Percentiles rank a stretch among this genome's conserved stretches.
phyloP scores from a whole-genome alignment of 1,140 invertebrate species.

The Cephus cinctus region DNA sequence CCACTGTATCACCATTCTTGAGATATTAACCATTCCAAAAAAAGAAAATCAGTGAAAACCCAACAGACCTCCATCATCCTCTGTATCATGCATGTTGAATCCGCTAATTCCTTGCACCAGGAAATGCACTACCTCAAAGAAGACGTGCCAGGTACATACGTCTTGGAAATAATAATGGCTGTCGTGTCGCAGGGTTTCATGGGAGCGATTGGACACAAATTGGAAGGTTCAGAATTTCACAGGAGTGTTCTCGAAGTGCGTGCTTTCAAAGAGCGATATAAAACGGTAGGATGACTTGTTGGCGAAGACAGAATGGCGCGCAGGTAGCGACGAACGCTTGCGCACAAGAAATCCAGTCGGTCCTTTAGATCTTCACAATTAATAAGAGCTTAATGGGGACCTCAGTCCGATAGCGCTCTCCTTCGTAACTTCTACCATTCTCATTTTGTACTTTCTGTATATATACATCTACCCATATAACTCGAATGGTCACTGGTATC shows the following conservation, averaged over 20 bases:
- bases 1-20: constrained; percentile 5
- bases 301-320: constrained; percentile 43
- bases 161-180: neutral
- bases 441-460: constrained; percentile 12
- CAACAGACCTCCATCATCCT: neutral
- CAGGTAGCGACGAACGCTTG: too few species aligned
- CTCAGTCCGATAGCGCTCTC: constrained; percentile 38
- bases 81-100: constrained; percentile 2
- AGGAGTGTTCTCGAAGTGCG: neutral
- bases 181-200: too few species aligned
- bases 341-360: constrained; percentile 49
- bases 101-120: neutral
- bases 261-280: neutral
- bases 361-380: constrained; percentile 53
- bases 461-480: neutral
- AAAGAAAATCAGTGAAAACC: too few species aligned
- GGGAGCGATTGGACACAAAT: neutral
- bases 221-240: neutral
- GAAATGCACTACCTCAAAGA: neutral
- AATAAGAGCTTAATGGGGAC: constrained; percentile 55
- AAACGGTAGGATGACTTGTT: neutral
- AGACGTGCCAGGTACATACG: neutral
- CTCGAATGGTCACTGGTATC: neutral
- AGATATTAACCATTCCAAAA: neutral
- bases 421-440: neutral